Evolutionary conservation across 1,140 invertebrate genomes (phyloP).

Genomic region (Macrobrachium nipponense): DNA sequence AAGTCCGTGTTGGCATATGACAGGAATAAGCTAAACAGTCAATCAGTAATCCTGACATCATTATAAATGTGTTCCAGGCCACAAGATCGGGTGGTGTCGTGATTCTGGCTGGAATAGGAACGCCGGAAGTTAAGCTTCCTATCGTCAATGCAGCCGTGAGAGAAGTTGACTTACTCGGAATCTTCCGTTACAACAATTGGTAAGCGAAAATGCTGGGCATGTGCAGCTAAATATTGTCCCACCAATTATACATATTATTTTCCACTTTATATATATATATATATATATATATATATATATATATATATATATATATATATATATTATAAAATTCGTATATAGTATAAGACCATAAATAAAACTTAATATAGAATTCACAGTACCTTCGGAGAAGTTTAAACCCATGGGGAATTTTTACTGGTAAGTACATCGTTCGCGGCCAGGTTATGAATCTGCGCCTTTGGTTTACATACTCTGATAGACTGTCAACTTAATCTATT

Average conservation of each 20-base stretch:
- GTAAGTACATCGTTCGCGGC: too few species aligned
- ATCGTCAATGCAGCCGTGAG: slow-evolving; percentile 81
- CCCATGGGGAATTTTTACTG: too few species aligned
- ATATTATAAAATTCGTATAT: too few species aligned
- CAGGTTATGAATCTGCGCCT: too few species aligned
- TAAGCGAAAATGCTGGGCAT: slow-evolving; percentile 58
- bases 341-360: too few species aligned
- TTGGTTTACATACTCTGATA: background rate
- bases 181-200: slow-evolving; percentile 74
- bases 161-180: slow-evolving; percentile 91
- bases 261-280: background rate
- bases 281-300: background rate
- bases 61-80: slow-evolving; percentile 72
- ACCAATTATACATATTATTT: background rate
- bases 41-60: too few species aligned
- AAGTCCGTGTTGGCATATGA: too few species aligned
- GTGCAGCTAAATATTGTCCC: too few species aligned
- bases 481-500: background rate
- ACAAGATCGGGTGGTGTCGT: slow-evolving; percentile 85
- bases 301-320: background rate
- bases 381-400: too few species aligned
- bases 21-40: too few species aligned
- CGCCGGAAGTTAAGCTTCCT: slow-evolving; percentile 82
- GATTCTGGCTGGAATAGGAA: slow-evolving; percentile 88
- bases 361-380: too few species aligned